Percentiles rank a stretch among this genome's conserved stretches.
Conservation (phyloP, 92 coral and sea anemone genomes). For the Epizoanthus scotinus region DNA sequence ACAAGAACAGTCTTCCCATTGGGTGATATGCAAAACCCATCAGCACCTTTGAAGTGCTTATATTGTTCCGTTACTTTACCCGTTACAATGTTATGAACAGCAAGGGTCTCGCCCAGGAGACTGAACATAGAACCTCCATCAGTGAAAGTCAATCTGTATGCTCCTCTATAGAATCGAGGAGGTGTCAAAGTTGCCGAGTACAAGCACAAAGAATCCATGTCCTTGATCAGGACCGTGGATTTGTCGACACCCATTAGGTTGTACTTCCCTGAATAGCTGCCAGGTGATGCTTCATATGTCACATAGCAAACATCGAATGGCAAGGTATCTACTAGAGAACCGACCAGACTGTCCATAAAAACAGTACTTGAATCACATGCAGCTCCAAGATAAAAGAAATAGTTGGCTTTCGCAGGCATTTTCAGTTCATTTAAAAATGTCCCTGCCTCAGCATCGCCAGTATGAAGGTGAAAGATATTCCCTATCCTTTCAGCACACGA, state of each 20-base stretch:
- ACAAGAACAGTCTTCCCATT: conserved; percentile 9
- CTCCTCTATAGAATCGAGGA: background rate
- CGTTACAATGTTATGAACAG: conserved; percentile 6
- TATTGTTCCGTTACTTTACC: background rate
- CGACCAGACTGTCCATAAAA: conserved; percentile 10
- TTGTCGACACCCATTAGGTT: conserved; percentile 3
- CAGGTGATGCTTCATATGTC: conserved; percentile 2
- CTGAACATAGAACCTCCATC: conserved; percentile 1
- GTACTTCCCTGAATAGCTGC: background rate
- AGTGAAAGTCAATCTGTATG: conserved; percentile 5
- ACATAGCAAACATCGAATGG: conserved; percentile 22
- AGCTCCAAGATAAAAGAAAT: background rate
- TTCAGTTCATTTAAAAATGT: background rate
- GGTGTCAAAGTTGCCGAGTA: background rate
- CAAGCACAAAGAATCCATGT: conserved; percentile 1
- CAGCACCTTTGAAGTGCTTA: conserved; percentile 9
- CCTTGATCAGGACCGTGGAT: conserved; percentile 17
- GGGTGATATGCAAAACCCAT: conserved; percentile 17
- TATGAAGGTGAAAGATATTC: background rate
- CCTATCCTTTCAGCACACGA: conserved; percentile 10
- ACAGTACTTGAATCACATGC: conserved; percentile 8
- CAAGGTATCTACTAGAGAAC: conserved; percentile 10
- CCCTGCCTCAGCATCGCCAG: background rate
- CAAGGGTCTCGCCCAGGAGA: conserved; percentile 7
- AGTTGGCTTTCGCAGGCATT: background rate